Base-by-base conservation (phyloP, 2,113 vertebrate species). In the Pelecanus crispus region DNA sequence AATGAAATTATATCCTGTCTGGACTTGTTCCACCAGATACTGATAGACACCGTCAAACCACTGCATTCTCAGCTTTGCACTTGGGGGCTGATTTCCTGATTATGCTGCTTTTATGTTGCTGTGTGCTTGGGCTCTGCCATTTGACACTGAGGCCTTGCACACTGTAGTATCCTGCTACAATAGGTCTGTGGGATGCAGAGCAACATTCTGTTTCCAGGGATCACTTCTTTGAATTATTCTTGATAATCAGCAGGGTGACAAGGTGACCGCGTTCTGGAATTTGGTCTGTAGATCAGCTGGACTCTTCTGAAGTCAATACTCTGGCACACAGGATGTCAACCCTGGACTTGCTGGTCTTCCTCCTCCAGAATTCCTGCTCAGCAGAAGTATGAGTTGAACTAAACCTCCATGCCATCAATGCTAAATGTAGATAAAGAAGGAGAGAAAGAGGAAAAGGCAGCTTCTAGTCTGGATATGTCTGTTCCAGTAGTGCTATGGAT, bases 151-250 rank as follows among this genome's bases (percentile, higher is more conserved):
- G 20, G 24, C 20, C 31, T 72, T 61, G 65, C 52, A 59, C 11
- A 5, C 34, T 17, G 3, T 66, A 61, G 6, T 55, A 34, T 86
- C 31, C 7, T 87, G 47, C 71, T 82, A 11, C 32, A 45, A 26
- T 34, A 55, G 22, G 7, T 86, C 44, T 78, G 45, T 78, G 52
- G 28, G n/a, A 72, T 86, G 40, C n/a, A 90, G 17, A 72, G 26
- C 44, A 58, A 14, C 0, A 0, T 29, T 75, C 10, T 42, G 11
- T 36, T 91, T 66, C 31, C 58, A 50, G 26, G 31, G 19, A 22
- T 86, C 31, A 11, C 4, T 72, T 86, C 34, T 66, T 81, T 61
- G 65, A 82, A 44, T 75, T 22, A 42, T 52, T 49, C 50, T 86
- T 31, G n/a, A 17, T 67, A 53, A 61, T 49, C 31, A 56, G 5